Base-by-base conservation (phyloP, 2,113 vertebrate species). In the Cephalopholis sonnerati region DNA sequence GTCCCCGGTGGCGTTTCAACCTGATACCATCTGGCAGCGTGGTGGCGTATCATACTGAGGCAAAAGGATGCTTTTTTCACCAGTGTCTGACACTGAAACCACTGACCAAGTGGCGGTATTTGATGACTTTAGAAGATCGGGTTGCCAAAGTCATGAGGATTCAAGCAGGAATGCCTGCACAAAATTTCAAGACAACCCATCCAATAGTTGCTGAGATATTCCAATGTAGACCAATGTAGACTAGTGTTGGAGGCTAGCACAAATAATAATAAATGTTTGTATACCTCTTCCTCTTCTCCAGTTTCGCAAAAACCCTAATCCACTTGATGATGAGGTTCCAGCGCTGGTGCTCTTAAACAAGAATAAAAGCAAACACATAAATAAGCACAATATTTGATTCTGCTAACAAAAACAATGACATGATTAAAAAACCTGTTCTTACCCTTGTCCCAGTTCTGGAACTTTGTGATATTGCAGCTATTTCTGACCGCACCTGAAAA, bases 401-500 rank as follows among this genome's bases (percentile, higher is more conserved):
- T 50, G 22, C 2, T 11, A 16, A 24, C 10, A 59, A 44, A n/a
- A 32, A 24, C 22, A 46, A 6, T 7, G 1, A 13, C 3, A 24
- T 1, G 3, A 41, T 44, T 16, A 1, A 32, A 4, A 51, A 64
- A 25, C 12, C 0, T 51, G 27, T 44, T 20, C 88, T 89, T 84
- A 92, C 91, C 84, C 25, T 71, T 18, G 85, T 90, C 3, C 74
- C 0, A 51, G 39, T 25, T 17, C 7, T 1, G 13, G 68, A 66
- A 0, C 17, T 25, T n/a, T 69, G n/a, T 54, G 74, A 61, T 18
- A 0, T 64, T 22, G 0, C 8, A 53, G 46, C 4, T 2, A 91
- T 27, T 82, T 79, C 89, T 66, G 66, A 69, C 29, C 74, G 63
- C 57, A 92, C 88, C 91, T 92, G 55, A 64, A 88, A 84, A 51